Conservation (phyloP, 2,888 invertebrate species). For the Heliconius aoede region DNA sequence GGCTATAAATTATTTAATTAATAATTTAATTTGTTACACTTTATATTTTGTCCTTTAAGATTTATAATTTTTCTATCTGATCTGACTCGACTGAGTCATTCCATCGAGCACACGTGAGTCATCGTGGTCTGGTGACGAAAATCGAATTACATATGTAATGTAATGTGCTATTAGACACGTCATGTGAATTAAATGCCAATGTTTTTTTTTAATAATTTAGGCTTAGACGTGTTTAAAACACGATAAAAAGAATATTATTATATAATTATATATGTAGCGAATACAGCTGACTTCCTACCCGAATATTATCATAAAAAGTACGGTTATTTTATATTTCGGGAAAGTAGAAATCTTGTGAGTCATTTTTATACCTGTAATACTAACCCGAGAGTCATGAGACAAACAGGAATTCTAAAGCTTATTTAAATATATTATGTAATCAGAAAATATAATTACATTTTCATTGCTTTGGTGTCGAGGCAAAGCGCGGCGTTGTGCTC, state of each 20-base stretch:
- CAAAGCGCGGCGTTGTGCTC: no score
- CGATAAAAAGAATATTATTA: no score
- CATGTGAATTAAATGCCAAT: neutral
- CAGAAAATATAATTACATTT: neutral
- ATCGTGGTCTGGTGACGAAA: constrained; percentile 32
- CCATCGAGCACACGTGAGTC: constrained; percentile 20
- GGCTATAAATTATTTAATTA: neutral
- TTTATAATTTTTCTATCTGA: neutral
- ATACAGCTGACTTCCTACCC: no score
- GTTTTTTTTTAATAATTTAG: no score
- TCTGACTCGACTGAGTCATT: neutral
- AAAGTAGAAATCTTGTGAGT: constrained; percentile 8
- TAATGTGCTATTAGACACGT: constrained; percentile 17
- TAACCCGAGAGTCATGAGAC: neutral
- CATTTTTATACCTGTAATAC: neutral
- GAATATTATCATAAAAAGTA: neutral
- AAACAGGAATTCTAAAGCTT: neutral
- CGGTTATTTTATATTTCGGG: neutral
- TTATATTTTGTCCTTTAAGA: neutral
- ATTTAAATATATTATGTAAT: neutral
- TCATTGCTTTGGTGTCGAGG: no score
- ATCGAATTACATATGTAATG: constrained; percentile 16
- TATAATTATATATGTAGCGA: no score
- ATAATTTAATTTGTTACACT: neutral
- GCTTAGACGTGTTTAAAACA: no score